Conservation (phyloP, 2,888 invertebrate species). For the Glaucopsyche alexis region DNA sequence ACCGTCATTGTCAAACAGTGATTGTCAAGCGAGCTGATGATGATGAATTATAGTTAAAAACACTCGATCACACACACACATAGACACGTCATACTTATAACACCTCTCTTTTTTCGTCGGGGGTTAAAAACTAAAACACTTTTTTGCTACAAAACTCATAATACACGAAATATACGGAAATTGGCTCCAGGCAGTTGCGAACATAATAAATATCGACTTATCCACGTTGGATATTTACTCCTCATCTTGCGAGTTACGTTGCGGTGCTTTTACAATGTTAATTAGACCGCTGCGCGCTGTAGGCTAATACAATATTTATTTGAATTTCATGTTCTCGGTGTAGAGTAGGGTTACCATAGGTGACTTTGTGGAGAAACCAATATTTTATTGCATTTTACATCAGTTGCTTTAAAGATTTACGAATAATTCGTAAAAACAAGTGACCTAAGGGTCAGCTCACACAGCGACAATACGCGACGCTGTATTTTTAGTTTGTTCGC, state of each 20-base stretch:
- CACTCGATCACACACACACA: too few relatives aligned
- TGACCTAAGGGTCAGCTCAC: too few relatives aligned
- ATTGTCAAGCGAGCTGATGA: too few relatives aligned
- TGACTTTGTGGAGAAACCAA: background rate
- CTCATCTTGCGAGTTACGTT: constrained; percentile 22
- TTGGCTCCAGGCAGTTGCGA: background rate
- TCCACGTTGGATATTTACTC: background rate
- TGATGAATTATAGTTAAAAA: too few relatives aligned
- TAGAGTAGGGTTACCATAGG: constrained; percentile 7
- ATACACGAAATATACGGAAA: background rate
- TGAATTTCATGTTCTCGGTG: constrained; percentile 19
- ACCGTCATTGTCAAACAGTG: too few relatives aligned
- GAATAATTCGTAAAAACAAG: too few relatives aligned
- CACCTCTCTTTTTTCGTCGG: too few relatives aligned
- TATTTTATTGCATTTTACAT: background rate
- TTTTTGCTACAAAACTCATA: background rate
- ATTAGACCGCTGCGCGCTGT: constrained; percentile 33
- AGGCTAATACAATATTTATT: constrained; percentile 26
- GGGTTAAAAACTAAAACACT: background rate
- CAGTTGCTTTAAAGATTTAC: too few relatives aligned
- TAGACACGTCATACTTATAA: too few relatives aligned
- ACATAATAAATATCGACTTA: constrained; percentile 6
- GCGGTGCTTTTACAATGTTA: constrained; percentile 39
- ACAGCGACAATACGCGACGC: too few relatives aligned
- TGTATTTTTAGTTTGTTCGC: too few relatives aligned